phyloP scores from a whole-genome alignment of 2,797 vertebrate species.

The Phylloscopus collybita region DNA sequence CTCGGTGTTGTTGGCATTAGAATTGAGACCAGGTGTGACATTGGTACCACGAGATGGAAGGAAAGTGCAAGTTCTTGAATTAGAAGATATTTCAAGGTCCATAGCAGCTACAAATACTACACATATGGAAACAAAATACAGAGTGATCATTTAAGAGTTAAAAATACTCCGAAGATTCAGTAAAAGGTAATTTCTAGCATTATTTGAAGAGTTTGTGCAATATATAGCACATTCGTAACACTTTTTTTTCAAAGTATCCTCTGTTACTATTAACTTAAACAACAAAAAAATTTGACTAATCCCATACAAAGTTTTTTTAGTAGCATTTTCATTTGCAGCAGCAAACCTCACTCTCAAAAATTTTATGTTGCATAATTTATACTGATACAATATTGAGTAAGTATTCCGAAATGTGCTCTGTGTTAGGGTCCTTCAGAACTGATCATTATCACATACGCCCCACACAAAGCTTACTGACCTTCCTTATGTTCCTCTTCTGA shows the following conservation, averaged over 20 bases:
- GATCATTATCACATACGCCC: not conserved
- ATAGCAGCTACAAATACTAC: slow-evolving; percentile 76
- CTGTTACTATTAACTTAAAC: not conserved
- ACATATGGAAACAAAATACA: slow-evolving; percentile 16
- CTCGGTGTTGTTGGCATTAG: slow-evolving; percentile 80
- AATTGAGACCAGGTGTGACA: slow-evolving; percentile 71
- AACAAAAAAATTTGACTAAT: not conserved
- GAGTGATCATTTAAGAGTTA: not conserved
- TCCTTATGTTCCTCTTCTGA: slow-evolving; percentile 73
- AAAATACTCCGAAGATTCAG: not conserved
- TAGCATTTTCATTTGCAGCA: not conserved
- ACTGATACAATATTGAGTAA: not conserved
- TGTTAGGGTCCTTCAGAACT: not conserved
- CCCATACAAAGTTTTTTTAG: not conserved
- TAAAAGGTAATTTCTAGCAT: not conserved
- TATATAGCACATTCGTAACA: not conserved
- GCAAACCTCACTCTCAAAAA: not conserved
- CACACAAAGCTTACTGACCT: slow-evolving; percentile 66
- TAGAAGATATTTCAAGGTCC: slow-evolving; percentile 76
- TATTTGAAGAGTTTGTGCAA: not conserved
- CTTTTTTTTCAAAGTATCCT: not conserved
- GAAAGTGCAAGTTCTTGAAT: slow-evolving; percentile 70
- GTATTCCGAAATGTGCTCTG: not conserved
- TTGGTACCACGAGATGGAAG: slow-evolving; percentile 62
- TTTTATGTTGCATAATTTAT: not conserved